Percentiles rank a stretch among this genome's conserved stretches.
Conservation (phyloP, 2,797 vertebrate genomes). For the Anabas testudineus region DNA sequence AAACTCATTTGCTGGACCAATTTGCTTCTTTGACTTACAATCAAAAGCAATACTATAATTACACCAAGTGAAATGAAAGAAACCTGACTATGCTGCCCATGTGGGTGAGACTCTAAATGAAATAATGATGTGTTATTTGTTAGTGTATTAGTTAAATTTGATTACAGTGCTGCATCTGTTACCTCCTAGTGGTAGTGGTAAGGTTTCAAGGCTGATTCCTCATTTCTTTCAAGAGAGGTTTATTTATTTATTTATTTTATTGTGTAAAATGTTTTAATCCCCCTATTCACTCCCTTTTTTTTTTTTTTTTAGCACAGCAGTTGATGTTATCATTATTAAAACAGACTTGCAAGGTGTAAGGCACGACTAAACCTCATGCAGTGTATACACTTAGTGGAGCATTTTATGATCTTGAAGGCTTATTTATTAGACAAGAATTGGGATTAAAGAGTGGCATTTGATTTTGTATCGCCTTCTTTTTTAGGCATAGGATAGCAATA, state of each 20-base stretch:
- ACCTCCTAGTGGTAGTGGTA: background rate
- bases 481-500: background rate
- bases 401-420: background rate
- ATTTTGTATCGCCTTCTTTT: background rate
- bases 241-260: too few species aligned
- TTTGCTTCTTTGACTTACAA: slow-evolving; percentile 12
- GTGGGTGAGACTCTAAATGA: slow-evolving; percentile 18
- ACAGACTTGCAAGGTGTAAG: background rate
- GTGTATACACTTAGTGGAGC: background rate
- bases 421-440: background rate
- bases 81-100: slow-evolving; percentile 10
- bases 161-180: slow-evolving; percentile 22
- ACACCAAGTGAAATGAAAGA: slow-evolving; percentile 8
- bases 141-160: slow-evolving; percentile 16
- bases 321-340: background rate
- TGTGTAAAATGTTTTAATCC: too few species aligned
- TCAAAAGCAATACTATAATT: slow-evolving; percentile 16
- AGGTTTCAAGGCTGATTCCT: background rate
- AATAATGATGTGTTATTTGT: slow-evolving; percentile 17
- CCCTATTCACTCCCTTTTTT: too few species aligned
- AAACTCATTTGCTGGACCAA: slow-evolving; percentile 10
- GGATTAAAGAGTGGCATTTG: background rate
- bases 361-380: too few species aligned
- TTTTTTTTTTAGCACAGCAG: too few species aligned
- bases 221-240: background rate